Base-by-base conservation (phyloP, 2,797 vertebrate genomes). In the Odontamblyopus rebecca region DNA sequence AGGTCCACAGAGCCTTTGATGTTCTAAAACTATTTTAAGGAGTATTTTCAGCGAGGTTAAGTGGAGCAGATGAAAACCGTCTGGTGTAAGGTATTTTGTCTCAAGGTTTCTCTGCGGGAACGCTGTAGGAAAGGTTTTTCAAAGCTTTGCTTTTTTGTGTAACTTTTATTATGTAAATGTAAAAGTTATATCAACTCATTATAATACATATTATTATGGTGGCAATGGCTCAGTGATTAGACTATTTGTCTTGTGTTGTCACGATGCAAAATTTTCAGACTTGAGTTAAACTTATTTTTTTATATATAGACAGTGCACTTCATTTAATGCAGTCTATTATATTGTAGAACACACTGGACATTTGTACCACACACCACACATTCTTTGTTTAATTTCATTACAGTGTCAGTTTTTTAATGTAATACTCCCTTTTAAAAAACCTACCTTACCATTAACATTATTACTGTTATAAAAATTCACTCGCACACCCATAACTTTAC, bases 1-100 rank as follows among this genome's bases (percentile, higher is more conserved):
- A 71, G 56, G 70, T 29, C 72, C 66, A 61, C 69, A 70, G 5
- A 48, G 35, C 35, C 69, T 85, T 83, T 86, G 81, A 86, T 85
- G 72, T 75, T 75, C n/a, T 12, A 70, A 68, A 69, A 60, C 57
- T 61, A 30, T 63, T 56, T 64, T 48, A 61, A 30, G 29, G 44
- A 53, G 16, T 44, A 30, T 32, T 57, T 13, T 64, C 48, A 85
- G 77, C 77, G 81, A 82, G 76, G 61, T 69, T 66, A 79, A 78
- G 7, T 44, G 68, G 30, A 74, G 72, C 64, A 82, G 82, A 65
- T 57, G 76, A 74, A 74, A 81, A 63, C 11, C 5, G 27, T 63
- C 6, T 4, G 6, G 32, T 67, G 73, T 53, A 72, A 62, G 63
- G 57, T 32, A 41, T 29, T 19, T 18, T 64, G 26, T 44, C 44